Conservation (phyloP, 2,888 invertebrate genomes). For the Amphipoea oculea region DNA sequence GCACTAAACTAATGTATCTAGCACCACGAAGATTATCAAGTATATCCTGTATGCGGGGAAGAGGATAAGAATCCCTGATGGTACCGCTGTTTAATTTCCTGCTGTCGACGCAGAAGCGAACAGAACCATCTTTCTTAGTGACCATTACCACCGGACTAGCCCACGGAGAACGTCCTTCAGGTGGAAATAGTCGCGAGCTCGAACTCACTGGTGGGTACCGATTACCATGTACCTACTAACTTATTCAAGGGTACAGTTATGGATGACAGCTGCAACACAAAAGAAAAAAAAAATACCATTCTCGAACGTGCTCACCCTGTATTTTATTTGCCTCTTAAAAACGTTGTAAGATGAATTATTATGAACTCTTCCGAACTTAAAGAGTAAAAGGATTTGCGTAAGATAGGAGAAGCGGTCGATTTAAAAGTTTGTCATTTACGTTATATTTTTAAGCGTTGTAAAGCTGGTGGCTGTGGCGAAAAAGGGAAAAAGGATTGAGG, state of each 20-base stretch:
- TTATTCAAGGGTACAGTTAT: constrained; percentile 68
- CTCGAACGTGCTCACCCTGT: constrained; percentile 48
- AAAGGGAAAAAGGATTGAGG: background rate
- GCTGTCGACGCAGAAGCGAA: too few species aligned
- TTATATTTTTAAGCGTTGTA: constrained; percentile 27
- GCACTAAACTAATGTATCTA: too few species aligned
- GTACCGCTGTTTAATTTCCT: too few species aligned
- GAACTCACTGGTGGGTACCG: background rate
- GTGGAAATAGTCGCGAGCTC: too few species aligned
- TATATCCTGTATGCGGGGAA: too few species aligned
- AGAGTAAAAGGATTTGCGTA: constrained; percentile 35
- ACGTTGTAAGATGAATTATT: constrained; percentile 52
- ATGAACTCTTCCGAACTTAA: constrained; percentile 28
- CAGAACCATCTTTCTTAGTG: too few species aligned
- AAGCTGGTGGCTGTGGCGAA: background rate
- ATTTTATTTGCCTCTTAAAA: constrained; percentile 67
- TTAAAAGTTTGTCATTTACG: constrained; percentile 35
- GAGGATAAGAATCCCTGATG: too few species aligned
- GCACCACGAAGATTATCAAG: too few species aligned
- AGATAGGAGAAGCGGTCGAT: constrained; percentile 21
- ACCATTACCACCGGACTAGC: too few species aligned
- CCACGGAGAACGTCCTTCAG: too few species aligned
- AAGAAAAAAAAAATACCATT: constrained; percentile 53
- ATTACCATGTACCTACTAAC: constrained; percentile 45
- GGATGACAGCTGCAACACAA: constrained; percentile 43